phyloP scores from a whole-genome alignment of 2,888 invertebrate species.

The Apotomis turbidana region DNA sequence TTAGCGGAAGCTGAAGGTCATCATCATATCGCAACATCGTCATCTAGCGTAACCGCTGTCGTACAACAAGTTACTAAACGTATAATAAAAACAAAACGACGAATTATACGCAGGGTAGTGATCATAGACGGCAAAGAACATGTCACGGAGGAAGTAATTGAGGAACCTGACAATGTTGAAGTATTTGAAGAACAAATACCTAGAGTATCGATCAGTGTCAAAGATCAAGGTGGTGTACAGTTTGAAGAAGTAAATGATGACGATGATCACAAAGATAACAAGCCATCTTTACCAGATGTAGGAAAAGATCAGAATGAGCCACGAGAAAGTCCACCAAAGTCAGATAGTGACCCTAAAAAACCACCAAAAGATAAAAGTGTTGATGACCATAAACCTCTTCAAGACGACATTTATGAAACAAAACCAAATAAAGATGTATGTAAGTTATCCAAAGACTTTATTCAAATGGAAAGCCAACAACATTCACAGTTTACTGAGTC shows the following conservation, averaged over 20 bases:
- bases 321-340: constrained; percentile 7
- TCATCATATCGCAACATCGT: constrained; percentile 83
- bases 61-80: constrained; percentile 92
- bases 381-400: constrained; percentile 42
- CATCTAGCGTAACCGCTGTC: constrained; percentile 90
- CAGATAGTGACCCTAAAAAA: background rate
- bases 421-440: constrained; percentile 47
- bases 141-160: constrained; percentile 91
- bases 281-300: constrained; percentile 16
- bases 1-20: constrained; percentile 70
- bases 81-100: constrained; percentile 89
- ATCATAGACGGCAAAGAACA: constrained; percentile 93
- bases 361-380: constrained; percentile 1
- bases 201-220: constrained; percentile 87
- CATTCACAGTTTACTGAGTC: constrained; percentile 46
- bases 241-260: constrained; percentile 65
- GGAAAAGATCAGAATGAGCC: background rate
- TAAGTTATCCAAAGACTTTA: constrained; percentile 59
- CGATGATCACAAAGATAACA: constrained; percentile 48
- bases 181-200: constrained; percentile 89
- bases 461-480: constrained; percentile 58
- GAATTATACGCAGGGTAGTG: constrained; percentile 89
- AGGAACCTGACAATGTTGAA: constrained; percentile 92
- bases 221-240: constrained; percentile 80
- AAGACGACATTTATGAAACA: constrained; percentile 25